Evolutionary conservation across 2,888 invertebrate species (phyloP).

Genomic region (Sylvicola cinctus): DNA sequence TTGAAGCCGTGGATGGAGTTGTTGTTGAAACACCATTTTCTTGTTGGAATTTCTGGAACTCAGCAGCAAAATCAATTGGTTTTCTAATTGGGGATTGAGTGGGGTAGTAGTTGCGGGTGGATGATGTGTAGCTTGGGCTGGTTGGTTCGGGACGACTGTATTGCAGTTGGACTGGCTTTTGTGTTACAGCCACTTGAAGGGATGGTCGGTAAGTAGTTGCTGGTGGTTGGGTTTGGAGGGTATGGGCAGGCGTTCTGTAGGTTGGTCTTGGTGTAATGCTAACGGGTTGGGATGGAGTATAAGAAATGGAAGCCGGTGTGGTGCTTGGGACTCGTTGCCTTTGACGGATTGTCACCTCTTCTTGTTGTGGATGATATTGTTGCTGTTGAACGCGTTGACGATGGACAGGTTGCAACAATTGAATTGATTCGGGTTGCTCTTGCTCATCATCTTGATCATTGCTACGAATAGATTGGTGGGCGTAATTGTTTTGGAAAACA

Average conservation of each 20-base stretch:
- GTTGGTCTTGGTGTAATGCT: conserved; percentile 39
- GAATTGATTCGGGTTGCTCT: conserved; percentile 34
- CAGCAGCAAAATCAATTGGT: conserved; percentile 46
- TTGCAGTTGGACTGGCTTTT: conserved; percentile 24
- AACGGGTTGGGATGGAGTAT: conserved; percentile 27
- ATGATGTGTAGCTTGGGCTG: conserved; percentile 16
- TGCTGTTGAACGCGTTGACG: conserved; percentile 7
- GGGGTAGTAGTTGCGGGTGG: conserved; percentile 12
- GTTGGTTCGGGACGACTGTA: conserved; percentile 12
- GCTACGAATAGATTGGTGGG: conserved; percentile 23
- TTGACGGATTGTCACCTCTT: conserved; percentile 12
- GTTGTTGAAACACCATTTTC: conserved; percentile 38
- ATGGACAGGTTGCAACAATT: conserved; percentile 17
- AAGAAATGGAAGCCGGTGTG: conserved; percentile 23
- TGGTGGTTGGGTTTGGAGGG: conserved; percentile 30
- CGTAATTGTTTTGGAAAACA: conserved; percentile 48
- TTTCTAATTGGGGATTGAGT: conserved; percentile 6
- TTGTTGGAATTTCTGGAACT: conserved; percentile 51
- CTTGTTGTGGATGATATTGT: conserved; percentile 4
- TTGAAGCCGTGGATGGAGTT: conserved; percentile 10
- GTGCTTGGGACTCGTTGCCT: conserved; percentile 27
- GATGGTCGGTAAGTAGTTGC: conserved; percentile 47
- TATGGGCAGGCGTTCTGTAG: conserved; percentile 25
- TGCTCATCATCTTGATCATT: conserved; percentile 36
- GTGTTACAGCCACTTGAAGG: conserved; percentile 36